These are phyloP conservation scores for Pseudorasbora parva DNA, from an alignment of 2,113 vertebrate species.

Conservation along the genomic window DNA sequence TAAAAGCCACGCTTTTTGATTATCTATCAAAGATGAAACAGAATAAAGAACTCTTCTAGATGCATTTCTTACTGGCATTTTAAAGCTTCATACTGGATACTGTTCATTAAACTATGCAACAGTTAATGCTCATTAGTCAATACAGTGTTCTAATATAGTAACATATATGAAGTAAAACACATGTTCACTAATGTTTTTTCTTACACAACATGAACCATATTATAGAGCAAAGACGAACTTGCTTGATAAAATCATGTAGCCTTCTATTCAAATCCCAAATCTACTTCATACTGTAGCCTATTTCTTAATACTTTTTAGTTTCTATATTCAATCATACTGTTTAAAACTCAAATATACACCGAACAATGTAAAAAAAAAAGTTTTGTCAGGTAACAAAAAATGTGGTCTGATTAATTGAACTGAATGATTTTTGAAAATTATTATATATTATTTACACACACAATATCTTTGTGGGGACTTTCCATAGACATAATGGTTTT, in stretches of 20 bases:
- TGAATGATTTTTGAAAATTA: not conserved
- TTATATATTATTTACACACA: not conserved
- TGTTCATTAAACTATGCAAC: not conserved
- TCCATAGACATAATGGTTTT: no score
- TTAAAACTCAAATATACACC: not conserved
- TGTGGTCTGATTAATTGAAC: not conserved
- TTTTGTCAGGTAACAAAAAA: no score
- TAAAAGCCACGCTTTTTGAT: not conserved
- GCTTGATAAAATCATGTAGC: not conserved
- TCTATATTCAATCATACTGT: not conserved
- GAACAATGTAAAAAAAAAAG: not conserved
- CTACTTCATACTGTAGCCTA: not conserved
- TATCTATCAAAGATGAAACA: not conserved
- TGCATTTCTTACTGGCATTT: not conserved
- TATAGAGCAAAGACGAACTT: not conserved
- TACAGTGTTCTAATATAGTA: not conserved
- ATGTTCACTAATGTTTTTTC: not conserved
- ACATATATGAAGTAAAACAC: not conserved
- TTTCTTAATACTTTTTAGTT: not conserved
- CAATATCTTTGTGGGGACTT: no score
- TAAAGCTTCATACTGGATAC: not conserved
- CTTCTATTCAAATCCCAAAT: not conserved
- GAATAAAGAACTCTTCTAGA: not conserved
- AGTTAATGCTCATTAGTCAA: not conserved
- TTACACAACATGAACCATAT: not conserved